These are phyloP conservation scores for Vanacampus margaritifer DNA, from an alignment of 2,113 vertebrate species.

Conservation along the genomic window DNA sequence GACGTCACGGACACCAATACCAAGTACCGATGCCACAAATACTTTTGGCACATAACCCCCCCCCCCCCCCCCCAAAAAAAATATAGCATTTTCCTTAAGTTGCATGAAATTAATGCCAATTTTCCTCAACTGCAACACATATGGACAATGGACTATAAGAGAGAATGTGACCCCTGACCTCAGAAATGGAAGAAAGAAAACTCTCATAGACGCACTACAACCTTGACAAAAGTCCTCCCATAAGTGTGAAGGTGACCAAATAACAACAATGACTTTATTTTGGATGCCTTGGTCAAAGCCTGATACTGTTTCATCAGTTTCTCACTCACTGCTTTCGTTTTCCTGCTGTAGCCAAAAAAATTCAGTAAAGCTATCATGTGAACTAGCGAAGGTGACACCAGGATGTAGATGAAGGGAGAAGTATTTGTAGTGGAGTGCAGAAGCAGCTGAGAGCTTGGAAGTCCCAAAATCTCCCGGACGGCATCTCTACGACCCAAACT, in stretches of 20 bases:
- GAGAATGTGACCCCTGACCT: not conserved
- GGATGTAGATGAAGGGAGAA: conserved; percentile 16
- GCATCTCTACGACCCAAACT: conserved; percentile 22
- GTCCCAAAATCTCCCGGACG: conserved; percentile 25
- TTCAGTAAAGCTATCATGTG: conserved; percentile 13
- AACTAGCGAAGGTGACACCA: conserved; percentile 15
- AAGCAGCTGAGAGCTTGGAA: conserved; percentile 30
- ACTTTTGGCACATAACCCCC: too few species aligned
- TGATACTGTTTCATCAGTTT: conserved; percentile 26
- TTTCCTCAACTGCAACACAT: too few species aligned
- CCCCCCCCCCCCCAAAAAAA: too few species aligned
- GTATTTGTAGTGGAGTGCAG: conserved; percentile 17
- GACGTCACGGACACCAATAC: too few species aligned
- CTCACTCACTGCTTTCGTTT: conserved; percentile 29
- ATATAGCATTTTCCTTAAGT: too few species aligned
- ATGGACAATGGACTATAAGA: not conserved
- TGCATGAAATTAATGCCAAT: too few species aligned
- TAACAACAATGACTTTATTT: not conserved
- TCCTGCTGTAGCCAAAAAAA: conserved; percentile 14
- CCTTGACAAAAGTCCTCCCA: not conserved
- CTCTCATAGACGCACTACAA: conserved; percentile 1
- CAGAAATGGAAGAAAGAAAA: not conserved
- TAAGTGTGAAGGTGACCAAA: not conserved
- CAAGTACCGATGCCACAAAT: too few species aligned
- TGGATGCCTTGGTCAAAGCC: not conserved